A percentile compares a stretch with the other conserved stretches of the same genome.
Conservation (phyloP, 2,888 invertebrate genomes). For the Stratiomys singularior region DNA sequence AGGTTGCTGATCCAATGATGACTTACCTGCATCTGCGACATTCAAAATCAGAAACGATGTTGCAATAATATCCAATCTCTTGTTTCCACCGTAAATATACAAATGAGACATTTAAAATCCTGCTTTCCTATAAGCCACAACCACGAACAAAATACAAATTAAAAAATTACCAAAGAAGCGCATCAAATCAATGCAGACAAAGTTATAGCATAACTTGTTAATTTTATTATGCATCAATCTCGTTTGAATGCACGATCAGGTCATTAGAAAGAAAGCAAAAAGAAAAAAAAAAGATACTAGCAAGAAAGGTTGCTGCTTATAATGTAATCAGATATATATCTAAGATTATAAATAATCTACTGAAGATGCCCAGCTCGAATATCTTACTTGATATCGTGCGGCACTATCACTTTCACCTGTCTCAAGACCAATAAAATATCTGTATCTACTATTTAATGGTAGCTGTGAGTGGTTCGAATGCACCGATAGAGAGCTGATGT, state of each 20-base stretch:
- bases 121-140: no score
- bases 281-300: not conserved
- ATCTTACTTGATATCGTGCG: not conserved
- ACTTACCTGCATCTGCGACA: no score
- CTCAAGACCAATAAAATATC: conserved; percentile 1
- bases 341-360: not conserved
- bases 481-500: not conserved
- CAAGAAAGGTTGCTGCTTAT: not conserved
- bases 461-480: not conserved
- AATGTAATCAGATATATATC: not conserved
- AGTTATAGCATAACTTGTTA: no score
- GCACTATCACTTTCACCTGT: conserved; percentile 3
- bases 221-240: no score
- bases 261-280: not conserved
- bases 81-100: no score
- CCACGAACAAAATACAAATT: no score
- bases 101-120: no score
- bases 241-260: not conserved
- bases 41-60: no score
- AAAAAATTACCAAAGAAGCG: no score
- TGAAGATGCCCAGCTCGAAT: not conserved
- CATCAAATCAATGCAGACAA: no score
- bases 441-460: not conserved
- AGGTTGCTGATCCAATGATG: no score
- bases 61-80: no score